Base-by-base conservation (phyloP, 1,140 invertebrate species). In the Sycobia sp. region DNA sequence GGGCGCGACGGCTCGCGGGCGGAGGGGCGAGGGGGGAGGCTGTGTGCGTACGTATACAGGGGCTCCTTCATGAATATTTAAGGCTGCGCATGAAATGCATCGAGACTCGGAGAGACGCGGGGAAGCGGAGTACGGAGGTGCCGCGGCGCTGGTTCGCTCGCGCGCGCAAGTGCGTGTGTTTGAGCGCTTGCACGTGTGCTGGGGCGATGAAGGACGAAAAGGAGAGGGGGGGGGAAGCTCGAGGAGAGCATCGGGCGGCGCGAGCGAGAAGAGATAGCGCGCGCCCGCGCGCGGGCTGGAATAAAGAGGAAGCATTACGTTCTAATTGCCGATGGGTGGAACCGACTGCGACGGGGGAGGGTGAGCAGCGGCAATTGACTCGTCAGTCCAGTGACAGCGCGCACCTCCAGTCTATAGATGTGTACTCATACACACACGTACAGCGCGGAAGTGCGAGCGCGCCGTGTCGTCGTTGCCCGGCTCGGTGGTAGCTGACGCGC, bases 21-120 rank as follows among this genome's bases (percentile, higher is more conserved):
- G n/a, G n/a, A n/a, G n/a, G n/a, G n/a, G n/a, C n/a, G n/a, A n/a
- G n/a, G n/a, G n/a, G n/a, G n/a, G n/a, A n/a, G n/a, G 20, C 23
- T 1, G 14, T 18, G 27, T 7, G 10, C 3, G 22, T 23, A 22
- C 20, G 14, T 14, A 10, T n/a, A n/a, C n/a, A n/a, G 14, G n/a
- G 3, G 39, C 51, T 54, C 50, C 49, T 56, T 62, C 51, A 62
- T 55, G 60, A 56, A 62, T 55, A 56, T 39, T 49, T 46, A 9
- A 46, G 23, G 32, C 43, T 22, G 20, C 38, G 23, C 29, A 46
- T 46, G 39, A 54, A 51, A 60, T 39, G 46, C 57, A 51, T 51
- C 44, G 47, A 51, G 14, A n/a, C n/a, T n/a, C n/a, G 20, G 14
- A 34, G 25, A 49, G 9, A n/a, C n/a, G 18, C 1, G 27, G 16